Evolutionary conservation across 2,113 vertebrate genomes (phyloP), one percentile per base, ranked within the genome.

Genomic region (Strix aluco): DNA sequence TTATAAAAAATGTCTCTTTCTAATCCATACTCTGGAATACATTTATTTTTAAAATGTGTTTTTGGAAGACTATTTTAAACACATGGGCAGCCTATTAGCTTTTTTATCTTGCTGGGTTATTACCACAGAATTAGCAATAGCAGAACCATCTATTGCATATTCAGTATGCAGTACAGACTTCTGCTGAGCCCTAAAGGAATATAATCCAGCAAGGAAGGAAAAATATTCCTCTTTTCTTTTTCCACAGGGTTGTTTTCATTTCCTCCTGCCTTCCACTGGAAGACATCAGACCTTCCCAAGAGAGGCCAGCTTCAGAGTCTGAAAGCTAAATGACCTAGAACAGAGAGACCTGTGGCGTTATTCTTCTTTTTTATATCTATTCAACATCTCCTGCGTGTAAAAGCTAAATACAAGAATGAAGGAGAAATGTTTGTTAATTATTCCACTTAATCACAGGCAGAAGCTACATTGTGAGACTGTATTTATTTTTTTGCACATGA

Each of bases 151-250:
- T 84, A 86, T 55, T 94, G 61, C 47, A 42, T 49, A 86, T 79
- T 94, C 70, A 61, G 47, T 66, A 75, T 75, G 70, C 72, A 81
- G 23, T 38, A 84, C 75, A 86, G 51, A 78, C 49, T 90, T 92
- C 46, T 94, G n/a, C 84, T 83, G 84, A 88, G 47, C 70, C 94
- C 67, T 86, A n/a, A 71, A 75, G 96, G 84, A 81, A 90, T 77
- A 93, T 74, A 96, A 88, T 71, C 36, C 71, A 81, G 13, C 29
- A 49, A 94, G 42, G 67, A 94, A 92, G 67, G 62, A 73, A 96
- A 97, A 96, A 80, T 92, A 96, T 96, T 93, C 67, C 59, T 96
- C 83, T 97, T 14, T 96, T 96, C 77, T 92, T 91, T 95, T 91
- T 94, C 95, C 86, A 95, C 58, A 88, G 46, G 15, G 42, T 70